These are phyloP conservation scores for Pungitius pungitius DNA, from an alignment of 2,113 vertebrate species.

Conservation along the genomic window DNA sequence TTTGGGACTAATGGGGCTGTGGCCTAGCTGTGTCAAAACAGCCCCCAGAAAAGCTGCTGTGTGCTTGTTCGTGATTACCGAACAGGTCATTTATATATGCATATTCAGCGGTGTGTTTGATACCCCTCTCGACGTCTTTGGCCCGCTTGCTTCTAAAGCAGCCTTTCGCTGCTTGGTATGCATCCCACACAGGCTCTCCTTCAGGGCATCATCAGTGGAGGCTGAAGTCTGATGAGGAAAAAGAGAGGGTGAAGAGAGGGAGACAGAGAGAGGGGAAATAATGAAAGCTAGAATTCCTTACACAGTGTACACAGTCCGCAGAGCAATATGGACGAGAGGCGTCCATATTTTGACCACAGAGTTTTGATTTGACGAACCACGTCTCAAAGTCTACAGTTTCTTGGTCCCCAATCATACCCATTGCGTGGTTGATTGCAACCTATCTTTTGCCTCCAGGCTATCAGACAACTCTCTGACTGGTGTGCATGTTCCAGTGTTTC, in stretches of 20 bases:
- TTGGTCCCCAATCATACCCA: slow-evolving; percentile 40
- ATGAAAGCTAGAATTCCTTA: slow-evolving; percentile 63
- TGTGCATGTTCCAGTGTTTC: slow-evolving; percentile 25
- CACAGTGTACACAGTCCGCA: slow-evolving; percentile 47
- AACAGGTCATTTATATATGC: slow-evolving; percentile 78
- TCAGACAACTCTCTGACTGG: slow-evolving; percentile 14
- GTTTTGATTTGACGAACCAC: slow-evolving; percentile 65
- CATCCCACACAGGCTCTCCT: slow-evolving; percentile 72
- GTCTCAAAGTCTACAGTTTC: slow-evolving; percentile 48
- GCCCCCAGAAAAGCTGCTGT: slow-evolving; percentile 67
- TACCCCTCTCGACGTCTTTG: slow-evolving; percentile 67
- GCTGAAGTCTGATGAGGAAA: slow-evolving; percentile 78
- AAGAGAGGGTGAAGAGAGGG: slow-evolving; percentile 51
- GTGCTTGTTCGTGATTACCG: slow-evolving; percentile 72
- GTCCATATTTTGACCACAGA: slow-evolving; percentile 61
- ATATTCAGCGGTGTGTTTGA: slow-evolving; percentile 76
- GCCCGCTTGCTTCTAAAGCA: slow-evolving; percentile 68
- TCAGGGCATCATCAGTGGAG: slow-evolving; percentile 78
- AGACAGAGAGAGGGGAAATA: slow-evolving; percentile 9
- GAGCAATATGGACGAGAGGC: slow-evolving; percentile 50
- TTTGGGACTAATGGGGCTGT: slow-evolving; percentile 75
- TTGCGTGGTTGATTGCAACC: slow-evolving; percentile 42
- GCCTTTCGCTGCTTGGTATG: slow-evolving; percentile 71
- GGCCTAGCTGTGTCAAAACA: slow-evolving; percentile 73
- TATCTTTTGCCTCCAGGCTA: slow-evolving; percentile 44